A percentile compares a stretch with the other conserved stretches of the same genome.
phyloP scores from a whole-genome alignment of 2,113 vertebrate genomes.

The Corvus hawaiiensis region DNA sequence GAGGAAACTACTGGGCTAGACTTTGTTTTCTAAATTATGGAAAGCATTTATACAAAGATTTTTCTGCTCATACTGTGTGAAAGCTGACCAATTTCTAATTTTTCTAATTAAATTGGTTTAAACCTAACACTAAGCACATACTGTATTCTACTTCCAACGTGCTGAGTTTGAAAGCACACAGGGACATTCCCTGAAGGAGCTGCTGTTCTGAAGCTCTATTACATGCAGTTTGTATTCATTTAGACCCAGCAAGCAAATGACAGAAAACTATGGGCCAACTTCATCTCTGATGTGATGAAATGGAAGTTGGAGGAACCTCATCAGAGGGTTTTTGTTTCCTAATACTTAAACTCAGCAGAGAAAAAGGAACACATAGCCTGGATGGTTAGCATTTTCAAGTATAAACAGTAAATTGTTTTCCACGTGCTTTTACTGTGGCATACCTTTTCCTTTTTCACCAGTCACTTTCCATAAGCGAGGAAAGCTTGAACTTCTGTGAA shows the following conservation, averaged over 20 bases:
- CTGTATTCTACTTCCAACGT: not conserved
- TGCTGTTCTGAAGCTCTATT: not conserved
- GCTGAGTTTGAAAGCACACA: not conserved
- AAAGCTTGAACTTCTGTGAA: not conserved
- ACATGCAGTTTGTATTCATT: not conserved
- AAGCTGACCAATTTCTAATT: not conserved
- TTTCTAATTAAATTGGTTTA: not conserved
- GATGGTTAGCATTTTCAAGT: not conserved
- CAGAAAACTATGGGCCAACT: not conserved
- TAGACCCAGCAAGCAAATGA: not conserved
- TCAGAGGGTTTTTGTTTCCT: not conserved
- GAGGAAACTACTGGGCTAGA: not conserved
- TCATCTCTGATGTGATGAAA: not conserved
- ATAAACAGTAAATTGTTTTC: not conserved
- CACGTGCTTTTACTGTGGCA: not conserved
- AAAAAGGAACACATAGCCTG: not conserved
- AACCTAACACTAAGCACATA: not conserved
- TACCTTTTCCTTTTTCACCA: not conserved
- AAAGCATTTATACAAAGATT: not conserved
- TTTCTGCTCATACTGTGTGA: not conserved
- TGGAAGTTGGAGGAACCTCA: not conserved
- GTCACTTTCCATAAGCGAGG: not conserved
- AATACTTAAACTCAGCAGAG: not conserved
- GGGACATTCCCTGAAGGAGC: not conserved
- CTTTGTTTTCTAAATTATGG: not conserved